A percentile compares a stretch with the other conserved stretches of the same genome.
These are phyloP conservation scores for Enteromius paludinosus DNA, from an alignment of 2,797 vertebrate genomes.

Conservation along the genomic window DNA sequence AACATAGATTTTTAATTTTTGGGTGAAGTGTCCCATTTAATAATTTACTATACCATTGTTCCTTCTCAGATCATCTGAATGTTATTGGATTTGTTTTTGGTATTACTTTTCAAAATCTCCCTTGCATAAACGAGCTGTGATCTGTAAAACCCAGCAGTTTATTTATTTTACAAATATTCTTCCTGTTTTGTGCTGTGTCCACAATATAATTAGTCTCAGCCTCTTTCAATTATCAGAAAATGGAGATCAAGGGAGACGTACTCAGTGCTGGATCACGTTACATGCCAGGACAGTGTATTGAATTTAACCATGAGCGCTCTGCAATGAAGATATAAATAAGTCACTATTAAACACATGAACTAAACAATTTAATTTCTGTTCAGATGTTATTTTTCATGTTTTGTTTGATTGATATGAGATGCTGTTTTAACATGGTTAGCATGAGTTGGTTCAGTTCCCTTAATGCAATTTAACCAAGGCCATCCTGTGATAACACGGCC, in stretches of 20 bases:
- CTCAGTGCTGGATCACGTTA: constrained; percentile 35
- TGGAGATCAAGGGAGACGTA: constrained; percentile 19
- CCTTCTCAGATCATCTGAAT: constrained; percentile 16
- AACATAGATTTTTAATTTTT: neutral
- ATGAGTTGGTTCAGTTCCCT: constrained; percentile 37
- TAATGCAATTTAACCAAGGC: constrained; percentile 48
- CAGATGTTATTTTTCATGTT: neutral
- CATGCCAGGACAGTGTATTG: constrained; percentile 4
- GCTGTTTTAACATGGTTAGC: constrained; percentile 1
- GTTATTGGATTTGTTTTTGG: constrained; percentile 13
- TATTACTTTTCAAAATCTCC: neutral
- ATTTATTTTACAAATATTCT: constrained; percentile 10
- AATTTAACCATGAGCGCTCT: neutral
- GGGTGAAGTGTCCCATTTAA: neutral
- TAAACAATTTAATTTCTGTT: neutral
- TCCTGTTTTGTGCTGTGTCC: constrained; percentile 3
- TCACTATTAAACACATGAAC: neutral
- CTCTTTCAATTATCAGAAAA: constrained; percentile 11
- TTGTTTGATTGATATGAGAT: neutral
- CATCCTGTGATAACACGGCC: constrained; percentile 34
- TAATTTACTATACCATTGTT: neutral
- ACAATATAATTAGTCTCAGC: constrained; percentile 24
- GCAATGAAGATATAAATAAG: neutral
- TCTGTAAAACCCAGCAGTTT: neutral
- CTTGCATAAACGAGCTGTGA: neutral